These are phyloP conservation scores for Lutjanus argentimaculatus DNA, from an alignment of 2,797 vertebrate species.

Conservation along the genomic window DNA sequence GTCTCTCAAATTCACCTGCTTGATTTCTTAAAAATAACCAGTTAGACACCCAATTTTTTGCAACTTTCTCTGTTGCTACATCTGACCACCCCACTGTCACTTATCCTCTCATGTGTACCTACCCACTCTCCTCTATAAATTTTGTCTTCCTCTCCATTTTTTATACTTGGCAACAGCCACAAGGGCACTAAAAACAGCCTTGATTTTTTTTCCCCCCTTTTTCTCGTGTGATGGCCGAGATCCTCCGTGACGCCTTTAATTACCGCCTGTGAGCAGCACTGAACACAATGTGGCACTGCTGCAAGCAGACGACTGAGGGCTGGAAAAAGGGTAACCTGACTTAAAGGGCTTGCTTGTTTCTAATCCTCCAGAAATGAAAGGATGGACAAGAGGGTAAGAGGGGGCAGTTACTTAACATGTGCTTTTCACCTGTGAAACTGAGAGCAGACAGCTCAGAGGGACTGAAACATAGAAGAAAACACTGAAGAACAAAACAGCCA, in stretches of 20 bases:
- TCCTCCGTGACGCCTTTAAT: conserved; percentile 66
- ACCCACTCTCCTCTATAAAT: conserved; percentile 30
- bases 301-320: conserved; percentile 35
- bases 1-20: background rate
- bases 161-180: conserved; percentile 44
- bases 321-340: conserved; percentile 16
- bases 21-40: background rate
- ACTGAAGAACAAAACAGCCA: conserved; percentile 26
- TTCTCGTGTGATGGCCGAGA: conserved; percentile 31
- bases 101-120: conserved; percentile 28
- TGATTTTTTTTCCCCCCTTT: conserved; percentile 24
- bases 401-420: conserved; percentile 14
- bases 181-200: conserved; percentile 47
- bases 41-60: background rate
- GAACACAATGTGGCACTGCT: conserved; percentile 31
- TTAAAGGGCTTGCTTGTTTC: conserved; percentile 43
- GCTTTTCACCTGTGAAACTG: conserved; percentile 31
- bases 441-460: background rate
- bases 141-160: conserved; percentile 25
- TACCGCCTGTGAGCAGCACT: conserved; percentile 42
- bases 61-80: conserved; percentile 6
- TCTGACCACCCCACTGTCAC: conserved; percentile 17
- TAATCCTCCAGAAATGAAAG: conserved; percentile 48
- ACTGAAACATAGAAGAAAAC: background rate
- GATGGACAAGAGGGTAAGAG: background rate